Conservation (phyloP, 2,888 invertebrate species). For the Perdita meconis region DNA sequence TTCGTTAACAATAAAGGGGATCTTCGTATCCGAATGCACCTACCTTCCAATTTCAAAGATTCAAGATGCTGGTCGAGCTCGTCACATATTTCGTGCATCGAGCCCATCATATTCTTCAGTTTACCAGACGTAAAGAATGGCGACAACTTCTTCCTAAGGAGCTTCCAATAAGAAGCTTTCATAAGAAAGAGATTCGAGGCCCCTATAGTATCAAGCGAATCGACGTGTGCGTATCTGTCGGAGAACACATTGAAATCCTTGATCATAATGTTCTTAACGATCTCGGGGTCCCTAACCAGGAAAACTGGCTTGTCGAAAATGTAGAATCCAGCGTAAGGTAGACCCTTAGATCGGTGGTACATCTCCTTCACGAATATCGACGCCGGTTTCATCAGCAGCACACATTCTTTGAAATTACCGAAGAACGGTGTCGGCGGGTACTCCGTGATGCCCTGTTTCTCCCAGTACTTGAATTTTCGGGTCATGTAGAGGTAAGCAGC, state of each 20-base stretch:
- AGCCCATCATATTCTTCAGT: slow-evolving; percentile 76
- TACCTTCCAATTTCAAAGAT: slow-evolving; percentile 67
- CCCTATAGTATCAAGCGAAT: slow-evolving; percentile 81
- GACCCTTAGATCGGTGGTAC: slow-evolving; percentile 78
- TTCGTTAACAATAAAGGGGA: too few relatives aligned
- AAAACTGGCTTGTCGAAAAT: slow-evolving; percentile 84
- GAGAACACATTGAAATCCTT: slow-evolving; percentile 84
- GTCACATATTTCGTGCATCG: slow-evolving; percentile 70
- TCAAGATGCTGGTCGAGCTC: slow-evolving; percentile 71
- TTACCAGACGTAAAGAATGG: slow-evolving; percentile 84
- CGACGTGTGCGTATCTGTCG: slow-evolving; percentile 78
- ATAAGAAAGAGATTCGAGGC: slow-evolving; percentile 84
- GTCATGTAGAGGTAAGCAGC: slow-evolving; percentile 74
- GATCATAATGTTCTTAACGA: slow-evolving; percentile 84
- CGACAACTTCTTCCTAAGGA: slow-evolving; percentile 83
- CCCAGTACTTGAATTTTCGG: slow-evolving; percentile 78
- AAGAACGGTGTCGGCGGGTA: slow-evolving; percentile 82
- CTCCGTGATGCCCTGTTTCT: slow-evolving; percentile 82
- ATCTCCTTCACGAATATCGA: slow-evolving; percentile 80
- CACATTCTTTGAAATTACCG: slow-evolving; percentile 82
- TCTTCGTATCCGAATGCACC: too few relatives aligned
- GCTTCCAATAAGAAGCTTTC: slow-evolving; percentile 84
- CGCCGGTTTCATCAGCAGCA: slow-evolving; percentile 76
- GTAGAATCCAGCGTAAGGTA: slow-evolving; percentile 81
- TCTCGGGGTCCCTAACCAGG: slow-evolving; percentile 83